phyloP scores from a whole-genome alignment of 2,888 invertebrate genomes.

The Heliconius charithonia region DNA sequence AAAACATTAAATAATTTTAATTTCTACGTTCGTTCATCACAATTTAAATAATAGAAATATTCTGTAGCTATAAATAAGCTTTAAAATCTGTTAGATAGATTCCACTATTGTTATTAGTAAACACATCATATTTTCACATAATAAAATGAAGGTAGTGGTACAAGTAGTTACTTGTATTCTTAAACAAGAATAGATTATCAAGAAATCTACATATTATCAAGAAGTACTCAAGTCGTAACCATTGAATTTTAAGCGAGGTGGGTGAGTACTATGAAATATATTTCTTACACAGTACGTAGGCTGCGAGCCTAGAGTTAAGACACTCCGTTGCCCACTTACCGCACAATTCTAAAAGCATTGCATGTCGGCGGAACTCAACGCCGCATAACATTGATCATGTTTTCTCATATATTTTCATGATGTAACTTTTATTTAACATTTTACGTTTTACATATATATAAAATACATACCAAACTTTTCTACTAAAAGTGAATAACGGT shows the following conservation, averaged over 20 bases:
- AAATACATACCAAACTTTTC: not conserved
- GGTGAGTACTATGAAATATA: not conserved
- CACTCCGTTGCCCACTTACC: too few species aligned
- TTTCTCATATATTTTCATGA: not conserved
- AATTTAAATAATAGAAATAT: too few species aligned
- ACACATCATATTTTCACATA: too few species aligned
- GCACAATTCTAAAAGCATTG: too few species aligned
- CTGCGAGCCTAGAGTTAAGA: too few species aligned
- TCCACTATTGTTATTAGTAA: too few species aligned
- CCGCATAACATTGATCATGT: not conserved
- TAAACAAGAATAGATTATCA: not conserved
- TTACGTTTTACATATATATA: conserved; percentile 11
- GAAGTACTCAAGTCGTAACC: not conserved
- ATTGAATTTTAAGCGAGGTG: not conserved
- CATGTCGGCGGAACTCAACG: too few species aligned
- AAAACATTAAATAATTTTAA: too few species aligned
- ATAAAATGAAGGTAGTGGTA: too few species aligned
- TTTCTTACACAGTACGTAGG: not conserved
- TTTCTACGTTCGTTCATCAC: too few species aligned
- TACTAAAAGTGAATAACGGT: not conserved
- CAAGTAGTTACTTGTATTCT: not conserved
- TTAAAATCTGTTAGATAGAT: too few species aligned
- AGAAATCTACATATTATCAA: not conserved
- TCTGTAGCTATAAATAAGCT: too few species aligned
- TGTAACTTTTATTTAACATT: not conserved